Evolutionary conservation across 2,888 invertebrate species (phyloP).

Genomic region (Melinaea menophilus): DNA sequence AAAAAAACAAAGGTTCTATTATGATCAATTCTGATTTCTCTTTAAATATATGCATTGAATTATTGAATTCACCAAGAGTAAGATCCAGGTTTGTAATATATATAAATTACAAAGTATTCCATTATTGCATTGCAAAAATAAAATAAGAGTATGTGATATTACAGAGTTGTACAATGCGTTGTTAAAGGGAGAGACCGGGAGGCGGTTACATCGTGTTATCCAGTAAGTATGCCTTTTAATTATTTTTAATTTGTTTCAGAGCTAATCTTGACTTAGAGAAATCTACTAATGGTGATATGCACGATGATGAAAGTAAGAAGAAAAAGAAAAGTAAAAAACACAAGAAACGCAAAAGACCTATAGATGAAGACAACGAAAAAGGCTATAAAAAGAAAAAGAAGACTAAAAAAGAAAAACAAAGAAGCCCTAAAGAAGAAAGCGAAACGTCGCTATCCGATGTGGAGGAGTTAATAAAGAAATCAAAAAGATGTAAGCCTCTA

Average conservation of each 20-base stretch:
- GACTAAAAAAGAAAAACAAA: slow-evolving; percentile 76
- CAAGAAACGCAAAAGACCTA: slow-evolving; percentile 83
- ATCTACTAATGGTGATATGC: slow-evolving; percentile 43
- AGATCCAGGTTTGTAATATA: slow-evolving; percentile 33
- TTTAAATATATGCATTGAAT: slow-evolving; percentile 44
- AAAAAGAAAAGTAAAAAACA: slow-evolving; percentile 78
- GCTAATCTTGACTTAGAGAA: slow-evolving; percentile 41
- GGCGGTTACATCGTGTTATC: slow-evolving; percentile 26
- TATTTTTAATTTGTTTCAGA: slow-evolving; percentile 43
- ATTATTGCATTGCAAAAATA: slow-evolving; percentile 14
- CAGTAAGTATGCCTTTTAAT: slow-evolving; percentile 49
- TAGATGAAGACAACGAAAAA: slow-evolving; percentile 71
- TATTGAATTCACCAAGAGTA: slow-evolving; percentile 27
- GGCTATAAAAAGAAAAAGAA: slow-evolving; percentile 77
- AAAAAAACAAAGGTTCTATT: not conserved
- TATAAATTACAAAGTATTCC: slow-evolving; percentile 2
- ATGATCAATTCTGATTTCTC: slow-evolving; percentile 39
- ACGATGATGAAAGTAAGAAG: slow-evolving; percentile 61
- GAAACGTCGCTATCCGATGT: slow-evolving; percentile 65
- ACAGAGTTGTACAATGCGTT: slow-evolving; percentile 51
- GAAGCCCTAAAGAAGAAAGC: slow-evolving; percentile 60
- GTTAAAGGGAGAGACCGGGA: slow-evolving; percentile 40
- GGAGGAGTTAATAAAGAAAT: slow-evolving; percentile 62
- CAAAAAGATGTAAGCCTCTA: slow-evolving; percentile 47
- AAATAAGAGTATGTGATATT: slow-evolving; percentile 38